Percentiles rank a stretch among this genome's conserved stretches.
Conservation (phyloP, 1,140 invertebrate genomes). For the Camponotus floridanus region DNA sequence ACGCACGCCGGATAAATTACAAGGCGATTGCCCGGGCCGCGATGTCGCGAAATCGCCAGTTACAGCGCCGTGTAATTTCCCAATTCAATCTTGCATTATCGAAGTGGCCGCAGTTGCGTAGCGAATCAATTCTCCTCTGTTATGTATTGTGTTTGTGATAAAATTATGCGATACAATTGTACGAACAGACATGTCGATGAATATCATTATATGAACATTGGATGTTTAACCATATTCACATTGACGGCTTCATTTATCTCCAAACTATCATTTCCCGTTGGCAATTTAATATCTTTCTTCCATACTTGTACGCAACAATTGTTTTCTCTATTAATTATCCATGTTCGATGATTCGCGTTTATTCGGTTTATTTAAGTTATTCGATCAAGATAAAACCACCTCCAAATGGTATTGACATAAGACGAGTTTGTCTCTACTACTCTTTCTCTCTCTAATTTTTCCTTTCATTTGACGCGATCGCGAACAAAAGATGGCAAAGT, state of each 20-base stretch:
- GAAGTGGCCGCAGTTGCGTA: constrained; percentile 24
- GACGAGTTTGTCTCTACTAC: constrained; percentile 25
- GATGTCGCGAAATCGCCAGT: constrained; percentile 61
- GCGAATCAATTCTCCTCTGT: constrained; percentile 35
- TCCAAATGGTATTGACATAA: constrained; percentile 60
- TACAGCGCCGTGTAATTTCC: constrained; percentile 54
- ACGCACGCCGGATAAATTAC: constrained; percentile 60
- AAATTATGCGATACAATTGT: constrained; percentile 22
- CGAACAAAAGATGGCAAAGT: constrained; percentile 44
- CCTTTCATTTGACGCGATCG: not conserved
- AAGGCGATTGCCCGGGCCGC: constrained; percentile 54
- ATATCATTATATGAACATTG: constrained; percentile 11
- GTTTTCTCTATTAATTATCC: constrained; percentile 12
- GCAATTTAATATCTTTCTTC: not conserved
- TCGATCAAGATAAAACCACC: constrained; percentile 61
- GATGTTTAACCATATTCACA: not conserved
- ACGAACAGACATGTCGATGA: not conserved
- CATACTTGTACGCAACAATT: constrained; percentile 17
- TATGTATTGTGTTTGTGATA: constrained; percentile 40
- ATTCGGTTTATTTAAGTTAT: constrained; percentile 66
- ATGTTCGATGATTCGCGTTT: constrained; percentile 58
- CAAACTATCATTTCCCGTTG: not conserved
- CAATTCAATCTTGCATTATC: constrained; percentile 59
- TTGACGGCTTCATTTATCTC: not conserved
- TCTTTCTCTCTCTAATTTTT: not conserved